These are phyloP conservation scores for Anniella stebbinsi DNA, from an alignment of 2,797 vertebrate species.

Conservation along the genomic window DNA sequence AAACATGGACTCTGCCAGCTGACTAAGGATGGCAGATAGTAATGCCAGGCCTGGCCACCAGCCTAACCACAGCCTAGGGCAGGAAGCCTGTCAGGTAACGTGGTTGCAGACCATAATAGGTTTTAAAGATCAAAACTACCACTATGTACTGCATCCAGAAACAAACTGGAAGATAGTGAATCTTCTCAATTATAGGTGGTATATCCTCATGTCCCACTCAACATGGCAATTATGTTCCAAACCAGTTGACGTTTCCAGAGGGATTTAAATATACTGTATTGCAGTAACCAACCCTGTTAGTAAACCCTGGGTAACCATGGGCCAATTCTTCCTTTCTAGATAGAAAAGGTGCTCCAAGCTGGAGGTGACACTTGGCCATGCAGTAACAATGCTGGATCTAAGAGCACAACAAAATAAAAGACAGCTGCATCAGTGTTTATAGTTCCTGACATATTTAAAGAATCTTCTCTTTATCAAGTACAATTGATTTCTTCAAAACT, in stretches of 20 bases:
- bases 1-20: background rate
- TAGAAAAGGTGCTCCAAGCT: background rate
- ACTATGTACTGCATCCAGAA: background rate
- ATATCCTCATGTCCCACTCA: background rate
- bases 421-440: too few relatives aligned
- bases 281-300: background rate
- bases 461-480: too few relatives aligned
- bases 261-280: background rate
- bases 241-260: background rate
- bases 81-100: background rate
- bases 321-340: background rate
- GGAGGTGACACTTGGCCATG: background rate
- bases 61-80: too few relatives aligned
- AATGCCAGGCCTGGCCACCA: background rate
- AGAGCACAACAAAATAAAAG: too few relatives aligned
- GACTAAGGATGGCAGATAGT: background rate
- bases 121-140: background rate
- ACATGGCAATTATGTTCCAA: background rate
- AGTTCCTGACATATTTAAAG: too few relatives aligned
- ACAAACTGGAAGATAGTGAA: background rate
- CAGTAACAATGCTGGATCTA: too few relatives aligned
- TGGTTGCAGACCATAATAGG: background rate
- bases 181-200: background rate
- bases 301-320: background rate
- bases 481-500: too few relatives aligned